Conservation (phyloP, 1,140 invertebrate genomes). For the Ceratina calcarata region DNA sequence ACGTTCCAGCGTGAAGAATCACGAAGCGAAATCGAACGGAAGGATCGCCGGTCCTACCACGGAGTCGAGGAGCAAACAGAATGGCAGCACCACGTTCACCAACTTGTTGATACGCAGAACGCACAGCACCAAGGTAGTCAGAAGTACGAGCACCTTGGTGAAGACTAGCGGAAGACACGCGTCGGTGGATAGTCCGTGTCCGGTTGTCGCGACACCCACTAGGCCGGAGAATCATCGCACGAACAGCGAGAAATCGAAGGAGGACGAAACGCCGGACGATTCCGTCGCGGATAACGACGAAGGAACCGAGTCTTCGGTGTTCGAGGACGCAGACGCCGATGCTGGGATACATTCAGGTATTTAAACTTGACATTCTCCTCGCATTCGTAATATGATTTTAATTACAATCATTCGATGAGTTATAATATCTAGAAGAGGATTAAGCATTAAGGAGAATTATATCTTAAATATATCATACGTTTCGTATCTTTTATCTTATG, state of each 20-base stretch:
- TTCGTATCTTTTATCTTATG: too few species aligned
- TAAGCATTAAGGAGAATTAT: too few species aligned
- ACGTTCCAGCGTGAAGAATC: constrained; percentile 11
- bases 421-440: too few species aligned
- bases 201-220: constrained; percentile 20
- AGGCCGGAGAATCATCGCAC: constrained; percentile 48
- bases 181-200: constrained; percentile 55
- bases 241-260: constrained; percentile 38
- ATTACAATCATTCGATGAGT: too few species aligned
- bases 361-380: too few species aligned
- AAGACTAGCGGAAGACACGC: constrained; percentile 54
- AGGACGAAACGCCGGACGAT: constrained; percentile 55
- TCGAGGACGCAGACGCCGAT: constrained; percentile 80
- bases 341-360: constrained; percentile 69
- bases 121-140: constrained; percentile 86
- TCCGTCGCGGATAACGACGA: constrained; percentile 60
- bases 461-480: too few species aligned
- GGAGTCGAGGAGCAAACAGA: constrained; percentile 51
- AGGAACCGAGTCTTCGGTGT: constrained; percentile 64
- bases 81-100: constrained; percentile 64
- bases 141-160: constrained; percentile 81
- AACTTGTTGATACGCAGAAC: constrained; percentile 83
- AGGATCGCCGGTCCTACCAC: constrained; percentile 38
- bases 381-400: too few species aligned
- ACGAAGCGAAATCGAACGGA: constrained; percentile 24